Evolutionary conservation across 2,888 invertebrate species (phyloP).

Genomic region (Dicranocentrus wangi): DNA sequence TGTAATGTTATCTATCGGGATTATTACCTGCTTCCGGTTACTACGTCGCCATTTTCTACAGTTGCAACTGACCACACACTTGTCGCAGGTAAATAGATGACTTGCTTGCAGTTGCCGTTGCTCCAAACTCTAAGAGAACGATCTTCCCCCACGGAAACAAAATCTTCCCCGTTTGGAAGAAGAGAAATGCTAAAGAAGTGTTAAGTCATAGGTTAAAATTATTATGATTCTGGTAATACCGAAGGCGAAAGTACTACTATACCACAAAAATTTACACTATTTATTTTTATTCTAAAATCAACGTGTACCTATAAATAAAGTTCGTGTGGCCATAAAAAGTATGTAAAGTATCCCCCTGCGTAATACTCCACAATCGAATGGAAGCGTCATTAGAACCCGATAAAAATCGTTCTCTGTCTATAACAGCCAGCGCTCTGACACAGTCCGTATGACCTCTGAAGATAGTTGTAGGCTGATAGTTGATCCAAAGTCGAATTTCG

Average conservation of each 20-base stretch:
- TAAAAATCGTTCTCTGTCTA: constrained; percentile 84
- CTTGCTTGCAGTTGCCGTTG: constrained; percentile 77
- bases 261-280: too few relatives aligned
- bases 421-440: constrained; percentile 85
- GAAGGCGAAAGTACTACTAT: too few relatives aligned
- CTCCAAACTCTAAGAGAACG: constrained; percentile 88
- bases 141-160: constrained; percentile 92
- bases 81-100: constrained; percentile 84
- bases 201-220: not conserved
- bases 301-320: constrained; percentile 89
- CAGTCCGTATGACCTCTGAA: constrained; percentile 90
- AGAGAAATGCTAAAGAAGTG: constrained; percentile 74
- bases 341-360: constrained; percentile 84
- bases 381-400: constrained; percentile 95
- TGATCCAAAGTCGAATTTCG: constrained; percentile 87
- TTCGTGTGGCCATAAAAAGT: constrained; percentile 88
- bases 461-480: constrained; percentile 79
- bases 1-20: too few relatives aligned
- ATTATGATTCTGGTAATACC: too few relatives aligned
- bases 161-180: constrained; percentile 77
- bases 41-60: constrained; percentile 90
- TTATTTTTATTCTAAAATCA: too few relatives aligned
- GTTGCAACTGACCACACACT: constrained; percentile 92
- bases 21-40: constrained; percentile 85
- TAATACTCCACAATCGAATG: constrained; percentile 86